Evolutionary conservation across 1,140 invertebrate species (phyloP), one percentile per base, ranked within the genome.

Genomic region (Argopecten irradians): DNA sequence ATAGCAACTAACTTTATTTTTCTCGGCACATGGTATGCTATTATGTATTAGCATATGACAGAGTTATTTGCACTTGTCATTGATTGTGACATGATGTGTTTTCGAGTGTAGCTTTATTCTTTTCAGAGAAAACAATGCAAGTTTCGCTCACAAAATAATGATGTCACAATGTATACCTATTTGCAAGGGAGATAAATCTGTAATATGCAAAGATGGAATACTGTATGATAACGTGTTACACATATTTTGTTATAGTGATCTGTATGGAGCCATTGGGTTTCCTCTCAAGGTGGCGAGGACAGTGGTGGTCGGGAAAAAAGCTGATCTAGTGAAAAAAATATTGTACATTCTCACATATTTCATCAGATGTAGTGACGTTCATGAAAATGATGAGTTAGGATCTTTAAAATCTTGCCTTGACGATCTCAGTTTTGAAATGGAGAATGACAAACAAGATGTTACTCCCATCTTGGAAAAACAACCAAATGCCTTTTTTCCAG

Each of bases 211-310:
- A n/a, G n/a, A n/a, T 22, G n/a, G 13, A 39, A 83, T 43, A 86
- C 83, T 87, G 36, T 32, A 22, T 22, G 16, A 22, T 16, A 16
- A 16, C 33, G 14, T 16, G 28, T 85, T 34, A 9, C 7, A 35
- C 11, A 36, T 32, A 19, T 86, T 90, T 39, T 85, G 36, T 93
- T 93, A 34, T 90, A 96, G 95, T 34, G 98, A 98, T 95, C 95
- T 98, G 13, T 98, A 97, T 93, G 98, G 98, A 22, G 97, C 97
- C 86, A 96, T 98, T 34, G 98, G 98, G 1, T 96, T 96, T 93
- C 98, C 98, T 3, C 95, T 97, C 0, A 97, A 97, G 94, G 95
- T 97, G 33, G 96, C 97, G 0, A 97, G 97, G 87, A 98, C 98
- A 19, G 96, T 98, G 46, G 96, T 98, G 82, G 97, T 97, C 34